Percentiles rank a stretch among this genome's conserved stretches.
Evolutionary conservation across 53 echinoderm and acorn worm species (phyloP).

Genomic region (Holothuria leucospilota): DNA sequence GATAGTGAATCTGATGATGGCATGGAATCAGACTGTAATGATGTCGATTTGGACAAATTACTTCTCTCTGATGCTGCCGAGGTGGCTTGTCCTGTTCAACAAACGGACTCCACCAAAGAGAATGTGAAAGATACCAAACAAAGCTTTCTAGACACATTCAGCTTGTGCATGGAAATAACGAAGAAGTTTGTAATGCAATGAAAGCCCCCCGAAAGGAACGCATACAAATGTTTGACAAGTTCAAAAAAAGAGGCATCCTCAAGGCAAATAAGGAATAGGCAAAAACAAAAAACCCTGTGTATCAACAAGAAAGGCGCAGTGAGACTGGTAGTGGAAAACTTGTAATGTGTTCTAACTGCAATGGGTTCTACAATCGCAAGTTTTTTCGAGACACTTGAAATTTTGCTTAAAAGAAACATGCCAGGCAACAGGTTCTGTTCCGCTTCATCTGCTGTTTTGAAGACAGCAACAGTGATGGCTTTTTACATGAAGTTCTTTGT

Average conservation of each 20-base stretch:
- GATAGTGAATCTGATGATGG: too few species aligned
- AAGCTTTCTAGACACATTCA: constrained; percentile 29
- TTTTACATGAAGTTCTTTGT: constrained; percentile 51
- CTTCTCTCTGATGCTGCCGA: neutral
- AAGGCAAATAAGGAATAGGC: constrained; percentile 54
- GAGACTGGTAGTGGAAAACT: constrained; percentile 11
- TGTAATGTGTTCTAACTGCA: constrained; percentile 49
- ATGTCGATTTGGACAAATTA: neutral
- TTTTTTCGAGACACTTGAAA: constrained; percentile 45
- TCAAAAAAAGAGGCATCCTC: constrained; percentile 58
- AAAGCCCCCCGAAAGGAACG: constrained; percentile 48
- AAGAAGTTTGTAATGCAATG: constrained; percentile 48
- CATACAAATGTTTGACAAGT: constrained; percentile 13
- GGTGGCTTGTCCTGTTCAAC: neutral
- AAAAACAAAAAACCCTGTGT: constrained; percentile 33
- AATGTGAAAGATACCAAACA: constrained; percentile 14
- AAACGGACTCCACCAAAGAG: constrained; percentile 5
- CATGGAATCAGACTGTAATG: neutral
- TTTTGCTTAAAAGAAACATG: constrained; percentile 26
- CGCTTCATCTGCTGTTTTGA: constrained; percentile 32
- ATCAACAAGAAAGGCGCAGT: constrained; percentile 45
- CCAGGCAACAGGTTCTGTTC: constrained; percentile 12
- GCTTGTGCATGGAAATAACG: neutral
- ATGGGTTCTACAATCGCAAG: constrained; percentile 35
- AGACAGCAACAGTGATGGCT: constrained; percentile 39